Conservation (phyloP, 2,888 invertebrate species). For the Aphrophora alni region DNA sequence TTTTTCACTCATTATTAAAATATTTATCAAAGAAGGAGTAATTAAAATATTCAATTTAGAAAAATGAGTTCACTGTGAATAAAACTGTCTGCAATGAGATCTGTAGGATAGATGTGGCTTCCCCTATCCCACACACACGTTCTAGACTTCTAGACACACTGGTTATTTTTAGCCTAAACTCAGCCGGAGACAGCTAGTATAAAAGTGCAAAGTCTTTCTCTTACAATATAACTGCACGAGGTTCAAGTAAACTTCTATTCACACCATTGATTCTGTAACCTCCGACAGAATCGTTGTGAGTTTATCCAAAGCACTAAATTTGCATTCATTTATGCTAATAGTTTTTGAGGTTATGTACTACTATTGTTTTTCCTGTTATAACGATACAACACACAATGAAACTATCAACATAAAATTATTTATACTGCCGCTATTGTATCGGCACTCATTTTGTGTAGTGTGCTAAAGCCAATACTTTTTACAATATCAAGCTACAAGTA, state of each 20-base stretch:
- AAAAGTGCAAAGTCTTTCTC: conserved; percentile 28
- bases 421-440: background rate
- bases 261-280: background rate
- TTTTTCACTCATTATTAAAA: background rate
- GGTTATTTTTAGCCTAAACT: conserved; percentile 38
- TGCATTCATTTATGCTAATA: conserved; percentile 25
- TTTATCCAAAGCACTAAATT: background rate
- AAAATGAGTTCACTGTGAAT: background rate
- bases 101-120: conserved; percentile 27
- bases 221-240: background rate
- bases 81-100: background rate
- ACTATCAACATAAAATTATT: conserved; percentile 21
- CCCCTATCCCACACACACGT: conserved; percentile 30
- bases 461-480: background rate
- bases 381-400: conserved; percentile 33
- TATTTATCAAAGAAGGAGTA: background rate
- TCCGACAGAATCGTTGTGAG: background rate
- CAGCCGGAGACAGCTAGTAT: conserved; percentile 38
- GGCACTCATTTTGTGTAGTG: background rate
- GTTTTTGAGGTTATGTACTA: conserved; percentile 34
- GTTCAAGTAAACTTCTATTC: background rate
- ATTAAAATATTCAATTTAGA: background rate
- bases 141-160: conserved; percentile 36
- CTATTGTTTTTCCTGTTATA: conserved; percentile 26
- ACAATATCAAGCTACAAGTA: no score